Percentiles rank a stretch among this genome's conserved stretches.
phyloP scores from a whole-genome alignment of 23 tunicate genomes.

The Phallusia fumigata region DNA sequence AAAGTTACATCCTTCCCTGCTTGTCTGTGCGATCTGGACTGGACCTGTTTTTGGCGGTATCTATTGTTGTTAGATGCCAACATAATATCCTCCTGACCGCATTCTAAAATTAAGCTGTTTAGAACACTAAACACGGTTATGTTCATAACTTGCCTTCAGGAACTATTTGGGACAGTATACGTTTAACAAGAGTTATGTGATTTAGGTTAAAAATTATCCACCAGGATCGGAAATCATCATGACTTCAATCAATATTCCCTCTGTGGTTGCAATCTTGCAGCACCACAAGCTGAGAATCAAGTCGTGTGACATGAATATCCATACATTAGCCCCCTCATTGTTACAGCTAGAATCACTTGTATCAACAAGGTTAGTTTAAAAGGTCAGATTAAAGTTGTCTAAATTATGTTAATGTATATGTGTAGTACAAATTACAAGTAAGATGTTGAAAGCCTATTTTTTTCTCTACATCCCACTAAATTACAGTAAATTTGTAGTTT shows the following conservation, averaged over 20 bases:
- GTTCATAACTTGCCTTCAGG: too few relatives aligned
- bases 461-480: too few relatives aligned
- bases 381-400: too few relatives aligned
- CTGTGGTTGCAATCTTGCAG: constrained; percentile 29
- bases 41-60: constrained; percentile 55
- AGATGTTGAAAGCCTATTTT: too few relatives aligned
- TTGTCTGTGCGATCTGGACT: constrained; percentile 58
- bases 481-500: too few relatives aligned
- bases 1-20: constrained; percentile 46
- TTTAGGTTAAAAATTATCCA: constrained; percentile 49
- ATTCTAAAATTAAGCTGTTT: background rate
- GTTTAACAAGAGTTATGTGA: background rate
- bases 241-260: constrained; percentile 47
- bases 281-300: constrained; percentile 44
- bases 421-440: too few relatives aligned
- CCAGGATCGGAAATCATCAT: constrained; percentile 60
- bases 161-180: background rate
- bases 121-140: too few relatives aligned
- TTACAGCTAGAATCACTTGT: constrained; percentile 26
- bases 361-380: constrained; percentile 22
- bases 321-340: constrained; percentile 40
- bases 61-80: too few relatives aligned
- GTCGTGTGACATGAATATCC: constrained; percentile 50
- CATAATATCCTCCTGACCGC: too few relatives aligned
- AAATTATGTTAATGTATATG: too few relatives aligned